Conservation (phyloP, 1,140 invertebrate genomes). For the Triops longicaudatus region DNA sequence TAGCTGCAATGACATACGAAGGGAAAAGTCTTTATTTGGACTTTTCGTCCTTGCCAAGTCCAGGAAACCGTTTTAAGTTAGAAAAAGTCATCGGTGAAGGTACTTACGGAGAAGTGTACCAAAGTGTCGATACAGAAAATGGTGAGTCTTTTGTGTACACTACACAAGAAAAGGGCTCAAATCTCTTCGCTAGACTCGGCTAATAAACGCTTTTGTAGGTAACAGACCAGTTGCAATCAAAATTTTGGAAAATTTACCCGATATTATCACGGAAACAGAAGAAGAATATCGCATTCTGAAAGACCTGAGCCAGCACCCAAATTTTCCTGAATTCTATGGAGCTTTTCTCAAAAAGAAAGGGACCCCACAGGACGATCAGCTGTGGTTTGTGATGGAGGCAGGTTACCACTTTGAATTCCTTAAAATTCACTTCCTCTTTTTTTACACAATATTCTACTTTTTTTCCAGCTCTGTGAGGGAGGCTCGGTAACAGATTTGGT, state of each 20-base stretch:
- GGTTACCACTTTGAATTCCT: slow-evolving; percentile 33
- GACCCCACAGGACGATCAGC: slow-evolving; percentile 50
- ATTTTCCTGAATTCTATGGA: slow-evolving; percentile 76
- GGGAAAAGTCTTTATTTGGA: slow-evolving; percentile 34
- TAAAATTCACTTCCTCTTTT: slow-evolving; percentile 11
- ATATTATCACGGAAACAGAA: slow-evolving; percentile 59
- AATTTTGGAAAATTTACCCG: slow-evolving; percentile 59
- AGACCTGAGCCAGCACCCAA: slow-evolving; percentile 64
- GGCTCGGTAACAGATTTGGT: slow-evolving; percentile 71
- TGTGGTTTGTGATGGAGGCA: slow-evolving; percentile 88
- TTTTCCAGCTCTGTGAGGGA: slow-evolving; percentile 64
- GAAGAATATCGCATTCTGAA: slow-evolving; percentile 76
- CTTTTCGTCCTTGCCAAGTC: slow-evolving; percentile 49
- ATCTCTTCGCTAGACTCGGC: not conserved
- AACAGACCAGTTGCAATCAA: slow-evolving; percentile 69
- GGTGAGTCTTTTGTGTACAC: slow-evolving; percentile 6
- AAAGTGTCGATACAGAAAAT: slow-evolving; percentile 54
- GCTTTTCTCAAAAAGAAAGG: slow-evolving; percentile 59
- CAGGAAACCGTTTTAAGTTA: slow-evolving; percentile 55
- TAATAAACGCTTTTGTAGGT: slow-evolving; percentile 35
- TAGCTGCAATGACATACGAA: slow-evolving; percentile 19
- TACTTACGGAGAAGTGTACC: slow-evolving; percentile 64
- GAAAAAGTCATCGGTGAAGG: slow-evolving; percentile 59
- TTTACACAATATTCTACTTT: slow-evolving; percentile 25
- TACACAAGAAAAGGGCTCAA: not conserved